A percentile compares a stretch with the other conserved stretches of the same genome.
Evolutionary conservation across 2,797 vertebrate species (phyloP).

Genomic region (Poeciliopsis gracilis): DNA sequence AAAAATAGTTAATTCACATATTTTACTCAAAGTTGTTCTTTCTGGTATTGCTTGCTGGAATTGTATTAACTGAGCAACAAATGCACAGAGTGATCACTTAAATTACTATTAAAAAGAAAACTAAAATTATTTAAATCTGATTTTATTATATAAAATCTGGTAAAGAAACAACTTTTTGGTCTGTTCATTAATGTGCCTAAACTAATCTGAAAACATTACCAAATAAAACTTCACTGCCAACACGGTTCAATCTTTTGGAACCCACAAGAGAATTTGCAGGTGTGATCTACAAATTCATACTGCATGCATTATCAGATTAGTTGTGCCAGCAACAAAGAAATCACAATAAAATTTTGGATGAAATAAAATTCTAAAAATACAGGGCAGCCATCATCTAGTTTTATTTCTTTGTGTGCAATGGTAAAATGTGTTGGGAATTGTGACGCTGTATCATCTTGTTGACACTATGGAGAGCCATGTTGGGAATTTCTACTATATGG

Average conservation of each 20-base stretch:
- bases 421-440: background rate
- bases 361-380: background rate
- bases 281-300: background rate
- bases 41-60: background rate
- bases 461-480: background rate
- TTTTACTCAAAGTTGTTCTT: background rate
- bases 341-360: background rate
- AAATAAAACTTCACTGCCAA: no score
- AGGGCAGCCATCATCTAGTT: background rate
- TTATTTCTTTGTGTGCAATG: background rate
- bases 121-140: background rate
- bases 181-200: background rate
- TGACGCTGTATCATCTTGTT: background rate
- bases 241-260: background rate
- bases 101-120: background rate
- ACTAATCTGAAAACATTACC: background rate
- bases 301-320: background rate
- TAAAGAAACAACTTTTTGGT: background rate
- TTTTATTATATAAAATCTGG: background rate
- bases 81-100: background rate
- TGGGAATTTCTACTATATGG: background rate
- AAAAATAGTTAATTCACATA: background rate
- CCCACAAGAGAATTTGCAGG: background rate
- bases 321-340: background rate
- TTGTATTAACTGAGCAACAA: background rate